A percentile compares a stretch with the other conserved stretches of the same genome.
These are phyloP conservation scores for Crocuta crocuta DNA, from an alignment of 2,113 vertebrate species.

Conservation along the genomic window DNA sequence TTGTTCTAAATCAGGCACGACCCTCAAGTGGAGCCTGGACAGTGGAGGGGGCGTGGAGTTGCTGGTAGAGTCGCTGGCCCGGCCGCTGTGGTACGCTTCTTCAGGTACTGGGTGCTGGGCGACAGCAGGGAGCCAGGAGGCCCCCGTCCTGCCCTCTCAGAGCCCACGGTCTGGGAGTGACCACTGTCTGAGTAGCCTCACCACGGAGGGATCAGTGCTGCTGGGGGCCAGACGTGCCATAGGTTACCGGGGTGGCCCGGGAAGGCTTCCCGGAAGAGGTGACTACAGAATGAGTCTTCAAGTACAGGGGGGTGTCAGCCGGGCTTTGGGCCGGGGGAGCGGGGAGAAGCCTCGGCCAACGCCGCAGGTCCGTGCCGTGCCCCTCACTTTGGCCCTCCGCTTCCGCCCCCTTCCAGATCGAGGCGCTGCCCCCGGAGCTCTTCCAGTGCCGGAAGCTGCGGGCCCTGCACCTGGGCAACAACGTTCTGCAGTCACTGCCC, in stretches of 20 bases:
- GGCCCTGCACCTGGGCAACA: constrained; percentile 96
- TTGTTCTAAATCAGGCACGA: background rate
- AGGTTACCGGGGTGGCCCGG: background rate
- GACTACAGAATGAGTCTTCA: background rate
- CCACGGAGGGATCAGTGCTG: background rate
- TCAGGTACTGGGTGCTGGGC: background rate
- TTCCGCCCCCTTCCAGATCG: constrained; percentile 88
- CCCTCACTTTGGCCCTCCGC: background rate
- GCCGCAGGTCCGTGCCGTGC: rapidly evolving
- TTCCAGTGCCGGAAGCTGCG: constrained; percentile 98
- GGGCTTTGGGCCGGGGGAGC: background rate
- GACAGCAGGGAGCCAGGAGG: background rate
- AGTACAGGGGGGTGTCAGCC: background rate
- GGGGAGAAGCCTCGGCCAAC: background rate
- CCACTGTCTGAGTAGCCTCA: background rate
- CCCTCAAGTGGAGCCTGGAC: background rate
- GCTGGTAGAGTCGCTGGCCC: background rate
- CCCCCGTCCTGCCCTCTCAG: background rate
- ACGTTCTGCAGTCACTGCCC: constrained; percentile 93
- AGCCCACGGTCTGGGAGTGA: background rate
- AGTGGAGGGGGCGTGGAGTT: too few species aligned
- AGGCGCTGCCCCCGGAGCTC: constrained; percentile 95
- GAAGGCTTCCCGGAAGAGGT: constrained; percentile 2
- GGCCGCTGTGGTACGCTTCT: background rate
- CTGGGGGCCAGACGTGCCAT: rapidly evolving